These are phyloP conservation scores for Nettapus auritus DNA, from an alignment of 2,113 vertebrate species.

Conservation along the genomic window DNA sequence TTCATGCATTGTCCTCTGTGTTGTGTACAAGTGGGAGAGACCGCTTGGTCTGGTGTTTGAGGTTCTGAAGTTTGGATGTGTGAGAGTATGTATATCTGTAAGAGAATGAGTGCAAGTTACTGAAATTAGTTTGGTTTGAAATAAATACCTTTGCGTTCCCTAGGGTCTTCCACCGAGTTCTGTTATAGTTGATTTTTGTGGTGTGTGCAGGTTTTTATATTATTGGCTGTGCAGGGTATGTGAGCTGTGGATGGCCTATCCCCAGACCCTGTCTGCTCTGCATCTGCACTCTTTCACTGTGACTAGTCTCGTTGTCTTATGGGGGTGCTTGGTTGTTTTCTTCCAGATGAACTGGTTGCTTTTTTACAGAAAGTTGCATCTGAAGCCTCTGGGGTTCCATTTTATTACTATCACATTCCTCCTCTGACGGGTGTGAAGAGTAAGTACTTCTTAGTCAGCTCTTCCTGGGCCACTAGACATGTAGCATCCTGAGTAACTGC, in stretches of 20 bases:
- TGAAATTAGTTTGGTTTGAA: not conserved
- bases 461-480: not conserved
- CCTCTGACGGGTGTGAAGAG: slow-evolving; percentile 85
- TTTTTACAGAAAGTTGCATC: slow-evolving; percentile 86
- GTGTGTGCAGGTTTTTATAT: not conserved
- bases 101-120: not conserved
- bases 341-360: slow-evolving; percentile 80
- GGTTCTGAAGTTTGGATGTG: not conserved
- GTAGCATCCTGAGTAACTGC: not conserved
- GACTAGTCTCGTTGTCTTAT: not conserved
- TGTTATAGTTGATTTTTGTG: not conserved
- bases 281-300: not conserved
- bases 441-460: slow-evolving; percentile 72
- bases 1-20: not conserved
- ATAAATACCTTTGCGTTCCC: not conserved
- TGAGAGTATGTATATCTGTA: not conserved
- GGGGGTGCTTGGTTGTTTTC: not conserved
- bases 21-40: not conserved
- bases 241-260: not conserved
- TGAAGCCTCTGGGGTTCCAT: slow-evolving; percentile 84
- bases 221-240: not conserved
- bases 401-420: slow-evolving; percentile 96
- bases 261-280: not conserved
- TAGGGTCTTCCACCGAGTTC: not conserved
- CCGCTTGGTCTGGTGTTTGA: not conserved